phyloP scores from a whole-genome alignment of 2,797 vertebrate genomes.

The Scolopax bukidnonensis region DNA sequence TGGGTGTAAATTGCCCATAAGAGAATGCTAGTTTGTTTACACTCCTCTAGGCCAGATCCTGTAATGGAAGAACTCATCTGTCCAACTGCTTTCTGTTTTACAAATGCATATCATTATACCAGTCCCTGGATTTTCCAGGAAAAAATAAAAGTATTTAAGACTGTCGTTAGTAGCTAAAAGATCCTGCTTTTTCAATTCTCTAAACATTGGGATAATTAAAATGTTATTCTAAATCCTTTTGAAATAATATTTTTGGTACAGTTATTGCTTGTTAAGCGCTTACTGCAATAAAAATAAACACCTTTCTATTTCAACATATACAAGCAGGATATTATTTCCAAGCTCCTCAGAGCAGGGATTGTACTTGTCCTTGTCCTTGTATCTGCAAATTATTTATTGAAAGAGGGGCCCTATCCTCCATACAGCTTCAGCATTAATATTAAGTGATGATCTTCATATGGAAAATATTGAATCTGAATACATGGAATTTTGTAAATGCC shows the following conservation, averaged over 20 bases:
- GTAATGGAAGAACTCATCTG: neutral
- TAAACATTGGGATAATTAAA: constrained; percentile 45
- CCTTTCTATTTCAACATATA: constrained; percentile 40
- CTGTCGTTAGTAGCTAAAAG: neutral
- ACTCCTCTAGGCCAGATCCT: neutral
- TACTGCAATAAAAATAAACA: constrained; percentile 53
- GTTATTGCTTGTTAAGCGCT: constrained; percentile 42
- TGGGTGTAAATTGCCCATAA: constrained; percentile 32
- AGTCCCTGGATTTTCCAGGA: neutral
- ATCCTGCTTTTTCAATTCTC: constrained; percentile 12
- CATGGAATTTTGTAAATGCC: neutral
- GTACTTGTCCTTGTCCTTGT: constrained; percentile 44
- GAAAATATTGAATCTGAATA: constrained; percentile 39
- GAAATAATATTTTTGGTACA: constrained; percentile 52
- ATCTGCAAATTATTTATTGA: constrained; percentile 44
- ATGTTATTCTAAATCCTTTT: constrained; percentile 40
- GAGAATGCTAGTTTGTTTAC: constrained; percentile 17
- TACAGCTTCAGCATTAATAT: neutral
- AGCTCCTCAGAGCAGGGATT: constrained; percentile 43
- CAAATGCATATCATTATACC: neutral
- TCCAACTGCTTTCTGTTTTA: neutral
- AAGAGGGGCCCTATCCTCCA: constrained; percentile 16
- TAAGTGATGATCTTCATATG: constrained; percentile 31
- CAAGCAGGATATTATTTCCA: constrained; percentile 59
- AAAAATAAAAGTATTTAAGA: neutral